Conservation (phyloP, 2,113 vertebrate genomes). For the Notarius quadriscutis region DNA sequence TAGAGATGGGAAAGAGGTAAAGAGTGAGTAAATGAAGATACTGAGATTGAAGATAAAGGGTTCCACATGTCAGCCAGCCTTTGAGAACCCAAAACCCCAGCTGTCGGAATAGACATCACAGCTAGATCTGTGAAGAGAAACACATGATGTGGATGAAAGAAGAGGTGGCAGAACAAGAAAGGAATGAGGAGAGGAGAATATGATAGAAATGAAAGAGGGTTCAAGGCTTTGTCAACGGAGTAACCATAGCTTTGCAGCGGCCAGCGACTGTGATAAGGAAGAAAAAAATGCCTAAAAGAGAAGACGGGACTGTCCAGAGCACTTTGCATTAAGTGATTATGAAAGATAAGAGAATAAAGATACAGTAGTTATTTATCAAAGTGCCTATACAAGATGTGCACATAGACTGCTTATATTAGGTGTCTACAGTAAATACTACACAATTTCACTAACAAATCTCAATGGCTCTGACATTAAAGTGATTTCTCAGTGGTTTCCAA, state of each 20-base stretch:
- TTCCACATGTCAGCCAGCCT: constrained; percentile 33
- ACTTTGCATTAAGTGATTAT: neutral
- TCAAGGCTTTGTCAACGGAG: constrained; percentile 27
- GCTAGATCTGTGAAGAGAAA: constrained; percentile 24
- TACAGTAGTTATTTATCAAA: neutral
- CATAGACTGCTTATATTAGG: neutral
- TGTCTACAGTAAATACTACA: neutral
- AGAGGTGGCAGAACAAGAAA: constrained; percentile 24
- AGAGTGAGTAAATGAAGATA: neutral
- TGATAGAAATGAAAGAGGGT: constrained; percentile 46
- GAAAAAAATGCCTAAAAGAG: neutral
- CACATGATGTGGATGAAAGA: constrained; percentile 12
- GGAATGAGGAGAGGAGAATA: constrained; percentile 16
- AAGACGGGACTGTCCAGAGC: neutral
- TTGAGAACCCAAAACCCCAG: constrained; percentile 38
- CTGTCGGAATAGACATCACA: constrained; percentile 10
- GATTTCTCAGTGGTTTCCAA: neutral
- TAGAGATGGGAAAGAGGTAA: neutral
- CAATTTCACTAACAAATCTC: neutral
- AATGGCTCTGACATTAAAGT: neutral
- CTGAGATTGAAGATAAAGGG: constrained; percentile 19
- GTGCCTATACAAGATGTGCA: neutral
- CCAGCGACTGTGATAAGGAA: neutral
- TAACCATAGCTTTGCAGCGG: constrained; percentile 44
- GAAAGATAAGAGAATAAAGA: neutral